Evolutionary conservation across 2,797 vertebrate genomes (phyloP).

Genomic region (Kryptopterus vitreolus): DNA sequence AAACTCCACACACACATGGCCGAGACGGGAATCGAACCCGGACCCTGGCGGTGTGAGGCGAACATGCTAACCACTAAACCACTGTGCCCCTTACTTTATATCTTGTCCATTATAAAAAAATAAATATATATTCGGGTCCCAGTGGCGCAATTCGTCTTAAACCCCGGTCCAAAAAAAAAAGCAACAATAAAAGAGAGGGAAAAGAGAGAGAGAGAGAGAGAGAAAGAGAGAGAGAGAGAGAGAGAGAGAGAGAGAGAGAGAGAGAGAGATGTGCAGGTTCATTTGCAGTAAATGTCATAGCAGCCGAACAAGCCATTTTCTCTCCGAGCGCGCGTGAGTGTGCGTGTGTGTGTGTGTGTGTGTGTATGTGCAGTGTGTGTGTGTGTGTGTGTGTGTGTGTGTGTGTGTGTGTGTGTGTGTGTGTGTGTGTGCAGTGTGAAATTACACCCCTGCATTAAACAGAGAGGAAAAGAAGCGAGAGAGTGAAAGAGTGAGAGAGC

Average conservation of each 20-base stretch:
- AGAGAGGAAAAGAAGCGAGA: slow-evolving; percentile 35
- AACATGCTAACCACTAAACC: too few relatives aligned
- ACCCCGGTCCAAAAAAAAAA: background rate
- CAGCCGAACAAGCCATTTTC: slow-evolving; percentile 78
- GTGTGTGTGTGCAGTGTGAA: slow-evolving; percentile 56
- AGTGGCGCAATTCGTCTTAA: background rate
- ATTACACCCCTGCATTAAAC: slow-evolving; percentile 60
- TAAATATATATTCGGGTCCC: too few relatives aligned
- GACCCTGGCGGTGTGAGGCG: too few relatives aligned
- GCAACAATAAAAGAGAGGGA: background rate
- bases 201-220: background rate
- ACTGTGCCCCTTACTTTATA: too few relatives aligned
- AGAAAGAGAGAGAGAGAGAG: slow-evolving; percentile 26
- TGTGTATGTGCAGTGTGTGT: slow-evolving; percentile 55
- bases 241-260: slow-evolving; percentile 47
- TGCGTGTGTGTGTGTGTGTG: slow-evolving; percentile 43
- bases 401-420: slow-evolving; percentile 57
- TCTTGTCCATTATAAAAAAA: too few relatives aligned
- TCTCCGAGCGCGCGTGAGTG: slow-evolving; percentile 37
- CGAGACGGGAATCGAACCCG: too few relatives aligned
- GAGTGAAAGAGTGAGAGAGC: too few relatives aligned
- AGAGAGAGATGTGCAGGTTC: slow-evolving; percentile 73
- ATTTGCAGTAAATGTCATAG: slow-evolving; percentile 81
- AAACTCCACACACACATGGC: too few relatives aligned
- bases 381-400: slow-evolving; percentile 20